Evolutionary conservation across 2,797 vertebrate genomes (phyloP).

Genomic region (Alectoris magna): DNA sequence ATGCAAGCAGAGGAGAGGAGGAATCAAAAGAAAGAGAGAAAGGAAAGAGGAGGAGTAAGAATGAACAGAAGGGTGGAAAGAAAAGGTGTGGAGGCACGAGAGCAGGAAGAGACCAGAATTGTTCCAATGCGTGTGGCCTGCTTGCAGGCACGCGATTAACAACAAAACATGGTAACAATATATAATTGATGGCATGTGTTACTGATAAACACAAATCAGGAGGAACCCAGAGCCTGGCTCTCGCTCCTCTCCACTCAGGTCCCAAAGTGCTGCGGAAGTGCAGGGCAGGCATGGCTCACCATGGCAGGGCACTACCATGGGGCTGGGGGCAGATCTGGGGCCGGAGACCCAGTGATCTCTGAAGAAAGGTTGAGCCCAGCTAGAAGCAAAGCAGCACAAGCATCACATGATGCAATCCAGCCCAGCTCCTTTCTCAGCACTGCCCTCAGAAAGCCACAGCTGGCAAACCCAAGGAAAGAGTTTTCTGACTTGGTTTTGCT

Average conservation of each 20-base stretch:
- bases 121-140: slow-evolving; percentile 53
- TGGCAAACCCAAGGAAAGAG: background rate
- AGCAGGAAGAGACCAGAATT: slow-evolving; percentile 51
- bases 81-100: slow-evolving; percentile 54
- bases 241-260: background rate
- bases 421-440: background rate
- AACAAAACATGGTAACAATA: slow-evolving; percentile 44
- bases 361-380: background rate
- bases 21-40: slow-evolving; percentile 44
- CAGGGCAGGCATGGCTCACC: background rate
- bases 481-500: background rate
- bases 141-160: slow-evolving; percentile 47
- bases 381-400: background rate
- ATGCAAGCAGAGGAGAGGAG: background rate
- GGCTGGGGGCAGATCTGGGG: background rate
- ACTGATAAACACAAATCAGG: background rate
- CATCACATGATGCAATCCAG: accelerated
- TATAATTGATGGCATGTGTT: slow-evolving; percentile 42
- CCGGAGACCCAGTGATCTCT: background rate
- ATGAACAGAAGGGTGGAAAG: slow-evolving; percentile 35
- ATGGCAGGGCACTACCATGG: background rate
- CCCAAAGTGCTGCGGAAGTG: background rate
- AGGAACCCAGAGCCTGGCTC: background rate
- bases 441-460: background rate
- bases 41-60: slow-evolving; percentile 64